Evolutionary conservation across 2,888 invertebrate species (phyloP).

Genomic region (Cerastoderma edule): DNA sequence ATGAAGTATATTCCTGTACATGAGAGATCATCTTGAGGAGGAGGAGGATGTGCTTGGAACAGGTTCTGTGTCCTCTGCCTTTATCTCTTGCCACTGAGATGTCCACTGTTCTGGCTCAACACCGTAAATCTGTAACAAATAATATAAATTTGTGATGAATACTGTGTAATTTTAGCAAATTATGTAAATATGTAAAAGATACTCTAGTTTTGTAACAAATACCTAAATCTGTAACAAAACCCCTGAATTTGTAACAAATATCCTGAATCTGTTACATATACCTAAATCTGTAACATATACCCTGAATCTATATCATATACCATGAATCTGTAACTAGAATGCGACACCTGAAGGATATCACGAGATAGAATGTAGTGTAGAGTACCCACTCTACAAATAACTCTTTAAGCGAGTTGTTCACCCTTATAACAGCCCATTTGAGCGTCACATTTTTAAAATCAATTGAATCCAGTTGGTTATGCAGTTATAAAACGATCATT

Average conservation of each 20-base stretch:
- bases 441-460: too few relatives aligned
- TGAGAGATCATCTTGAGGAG: background rate
- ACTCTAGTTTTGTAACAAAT: background rate
- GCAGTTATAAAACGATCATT: too few relatives aligned
- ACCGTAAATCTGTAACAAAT: slow-evolving; percentile 50
- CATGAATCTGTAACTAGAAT: too few relatives aligned
- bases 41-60: background rate
- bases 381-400: too few relatives aligned
- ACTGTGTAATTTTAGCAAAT: background rate
- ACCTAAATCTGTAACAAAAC: background rate
- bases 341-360: too few relatives aligned
- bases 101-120: slow-evolving; percentile 72
- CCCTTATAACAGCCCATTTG: too few relatives aligned
- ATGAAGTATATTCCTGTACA: too few relatives aligned
- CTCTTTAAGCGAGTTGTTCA: too few relatives aligned
- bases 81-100: slow-evolving; percentile 71
- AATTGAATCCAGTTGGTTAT: too few relatives aligned
- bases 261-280: background rate
- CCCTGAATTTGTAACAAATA: background rate
- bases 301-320: background rate
- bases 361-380: too few relatives aligned
- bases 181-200: background rate
- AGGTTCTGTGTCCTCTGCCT: background rate
- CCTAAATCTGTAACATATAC: background rate
- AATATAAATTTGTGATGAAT: background rate